Percentiles rank a stretch among this genome's conserved stretches.
Evolutionary conservation across 2,888 invertebrate genomes (phyloP).

Genomic region (Melangyna quadrimaculata): DNA sequence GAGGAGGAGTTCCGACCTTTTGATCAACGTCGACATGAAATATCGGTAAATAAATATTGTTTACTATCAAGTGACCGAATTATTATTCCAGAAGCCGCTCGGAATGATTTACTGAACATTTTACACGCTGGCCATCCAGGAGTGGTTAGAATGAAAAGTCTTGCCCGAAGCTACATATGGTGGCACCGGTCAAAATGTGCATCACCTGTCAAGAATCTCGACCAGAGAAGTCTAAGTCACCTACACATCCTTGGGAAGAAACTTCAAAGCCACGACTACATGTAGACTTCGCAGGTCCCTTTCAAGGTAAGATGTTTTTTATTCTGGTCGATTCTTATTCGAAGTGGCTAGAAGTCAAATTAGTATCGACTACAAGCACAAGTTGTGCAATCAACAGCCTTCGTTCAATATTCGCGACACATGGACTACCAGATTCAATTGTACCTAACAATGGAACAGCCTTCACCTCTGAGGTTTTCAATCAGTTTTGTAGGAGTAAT

Average conservation of each 20-base stretch:
- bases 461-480: neutral
- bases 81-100: neutral
- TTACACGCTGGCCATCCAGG: slow-evolving; percentile 8
- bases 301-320: neutral
- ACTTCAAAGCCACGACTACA: neutral
- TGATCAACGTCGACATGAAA: neutral
- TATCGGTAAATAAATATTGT: slow-evolving; percentile 5
- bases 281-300: neutral
- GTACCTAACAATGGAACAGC: slow-evolving; percentile 43
- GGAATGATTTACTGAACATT: neutral
- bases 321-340: neutral
- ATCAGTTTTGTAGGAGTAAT: neutral
- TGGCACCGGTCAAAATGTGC: neutral
- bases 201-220: slow-evolving; percentile 16
- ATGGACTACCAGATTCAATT: slow-evolving; percentile 43
- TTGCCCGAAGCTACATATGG: slow-evolving; percentile 15
- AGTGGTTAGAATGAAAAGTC: slow-evolving; percentile 5
- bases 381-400: slow-evolving; percentile 14
- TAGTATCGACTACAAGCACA: slow-evolving; percentile 31
- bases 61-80: neutral
- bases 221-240: neutral
- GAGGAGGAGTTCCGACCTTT: neutral
- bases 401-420: slow-evolving; percentile 40
- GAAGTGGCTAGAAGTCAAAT: neutral
- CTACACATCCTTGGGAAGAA: neutral